Percentiles rank a stretch among this genome's conserved stretches.
phyloP scores from a whole-genome alignment of 2,888 invertebrate species.

The Hedya salicella region DNA sequence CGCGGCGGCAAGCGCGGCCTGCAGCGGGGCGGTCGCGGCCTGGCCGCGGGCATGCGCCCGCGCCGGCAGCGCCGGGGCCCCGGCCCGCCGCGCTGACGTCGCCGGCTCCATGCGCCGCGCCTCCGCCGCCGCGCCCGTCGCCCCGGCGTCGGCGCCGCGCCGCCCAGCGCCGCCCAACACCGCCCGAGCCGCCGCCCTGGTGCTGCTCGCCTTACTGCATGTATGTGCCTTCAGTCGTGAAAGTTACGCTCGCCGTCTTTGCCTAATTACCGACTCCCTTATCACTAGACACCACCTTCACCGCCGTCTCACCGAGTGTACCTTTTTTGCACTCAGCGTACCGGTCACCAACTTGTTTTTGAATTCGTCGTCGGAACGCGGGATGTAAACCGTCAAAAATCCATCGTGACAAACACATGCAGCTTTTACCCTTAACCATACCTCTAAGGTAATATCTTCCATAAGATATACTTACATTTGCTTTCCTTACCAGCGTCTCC shows the following conservation, averaged over 20 bases:
- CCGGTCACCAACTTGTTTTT: no score
- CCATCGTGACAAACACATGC: no score
- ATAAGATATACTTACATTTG: no score
- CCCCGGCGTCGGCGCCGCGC: conserved; percentile 67
- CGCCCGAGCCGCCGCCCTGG: conserved; percentile 71
- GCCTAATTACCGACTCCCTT: no score
- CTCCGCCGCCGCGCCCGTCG: conserved; percentile 55
- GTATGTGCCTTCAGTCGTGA: conserved; percentile 61
- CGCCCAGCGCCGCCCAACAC: conserved; percentile 68
- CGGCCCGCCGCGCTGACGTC: conserved; percentile 58
- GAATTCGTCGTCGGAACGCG: no score
- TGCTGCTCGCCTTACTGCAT: conserved; percentile 73
- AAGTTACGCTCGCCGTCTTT: neutral
- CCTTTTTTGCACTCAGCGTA: no score
- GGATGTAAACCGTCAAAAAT: no score
- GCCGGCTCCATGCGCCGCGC: conserved; percentile 51
- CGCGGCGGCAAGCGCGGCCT: conserved; percentile 32
- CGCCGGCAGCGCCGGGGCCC: conserved; percentile 47
- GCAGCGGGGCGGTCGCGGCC: conserved; percentile 37
- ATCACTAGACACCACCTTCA: no score
- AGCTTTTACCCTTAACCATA: no score
- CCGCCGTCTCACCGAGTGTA: no score
- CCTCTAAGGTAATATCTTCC: no score
- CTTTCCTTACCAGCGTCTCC: no score
- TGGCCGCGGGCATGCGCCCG: conserved; percentile 36